Base-by-base conservation (phyloP, 2,113 vertebrate species). In the Hylia prasina region DNA sequence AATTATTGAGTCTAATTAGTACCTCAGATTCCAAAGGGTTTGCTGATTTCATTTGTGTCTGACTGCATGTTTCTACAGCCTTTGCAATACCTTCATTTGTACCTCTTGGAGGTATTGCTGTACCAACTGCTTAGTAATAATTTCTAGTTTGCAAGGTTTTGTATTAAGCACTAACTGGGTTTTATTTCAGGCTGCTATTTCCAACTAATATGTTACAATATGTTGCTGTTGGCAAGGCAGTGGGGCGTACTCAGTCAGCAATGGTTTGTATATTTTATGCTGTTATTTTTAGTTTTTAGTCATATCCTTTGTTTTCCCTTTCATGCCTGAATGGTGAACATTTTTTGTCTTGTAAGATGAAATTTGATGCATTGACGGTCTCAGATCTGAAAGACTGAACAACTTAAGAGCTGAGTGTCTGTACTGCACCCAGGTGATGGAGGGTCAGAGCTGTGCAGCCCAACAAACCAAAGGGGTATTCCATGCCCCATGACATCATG, bases 401-500 rank as follows among this genome's bases (percentile, higher is more conserved):
- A 40, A 48, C 15, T 71, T n/a, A 6, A 54, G 39, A 24, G 13
- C 8, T 37, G 42, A 27, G 11, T 31, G 15, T 64, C 15, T 50
- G 16, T 45, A 8, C 42, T 24, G 27, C 6, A 14, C 1, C 3
- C 3, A 2, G 15, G 20, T 30, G 24, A 21, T 23, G 51, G 33
- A 63, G 33, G 39, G 30, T 48, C 15, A 48, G 58, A 68, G 61
- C 21, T 47, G 37, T 33, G 56, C 30, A 39, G 6, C 15, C 22
- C 30, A 39, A 2, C 3, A 31, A 45, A 7, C 39, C 24, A 5
- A 35, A 68, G 35, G 15, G 33, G 2, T 54, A 7, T 58, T 5
- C 25, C 58, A 40, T 2, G 24, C 24, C 6, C 4, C 33, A 3
- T 19, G 15, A 21, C 0, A 3, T 10, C 3, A 1, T 24, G 35